These are phyloP conservation scores for Actenoides hombroni DNA, from an alignment of 2,113 vertebrate genomes.

Conservation along the genomic window DNA sequence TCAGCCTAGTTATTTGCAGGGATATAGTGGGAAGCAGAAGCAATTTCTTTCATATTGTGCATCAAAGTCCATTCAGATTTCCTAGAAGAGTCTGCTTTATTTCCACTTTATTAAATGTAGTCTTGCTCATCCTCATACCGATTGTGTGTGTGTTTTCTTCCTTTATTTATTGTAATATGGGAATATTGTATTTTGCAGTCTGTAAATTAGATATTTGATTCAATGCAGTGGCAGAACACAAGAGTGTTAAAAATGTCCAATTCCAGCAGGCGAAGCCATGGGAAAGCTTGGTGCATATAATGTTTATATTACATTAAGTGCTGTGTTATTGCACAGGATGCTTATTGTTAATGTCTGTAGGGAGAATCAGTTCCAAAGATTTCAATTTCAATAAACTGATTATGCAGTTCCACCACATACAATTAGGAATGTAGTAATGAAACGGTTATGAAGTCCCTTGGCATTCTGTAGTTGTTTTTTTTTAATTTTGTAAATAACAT, in stretches of 20 bases:
- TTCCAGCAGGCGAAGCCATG: slow-evolving; percentile 68
- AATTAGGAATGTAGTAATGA: slow-evolving; percentile 88
- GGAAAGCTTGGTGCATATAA: slow-evolving; percentile 78
- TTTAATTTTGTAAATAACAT: slow-evolving; percentile 96
- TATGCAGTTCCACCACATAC: slow-evolving; percentile 79
- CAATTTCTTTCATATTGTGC: slow-evolving; percentile 51
- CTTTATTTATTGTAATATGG: slow-evolving; percentile 79
- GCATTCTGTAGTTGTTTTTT: slow-evolving; percentile 77
- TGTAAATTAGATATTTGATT: slow-evolving; percentile 81
- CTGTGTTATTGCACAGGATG: slow-evolving; percentile 78
- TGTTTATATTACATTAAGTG: slow-evolving; percentile 82
- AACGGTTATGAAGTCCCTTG: slow-evolving; percentile 87
- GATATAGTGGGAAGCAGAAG: slow-evolving; percentile 20
- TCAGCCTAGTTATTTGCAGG: neutral
- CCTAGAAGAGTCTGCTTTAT: slow-evolving; percentile 56
- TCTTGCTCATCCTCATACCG: slow-evolving; percentile 64
- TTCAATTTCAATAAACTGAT: slow-evolving; percentile 92
- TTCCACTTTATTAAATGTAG: slow-evolving; percentile 68
- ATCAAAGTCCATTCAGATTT: slow-evolving; percentile 66
- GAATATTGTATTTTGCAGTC: slow-evolving; percentile 81
- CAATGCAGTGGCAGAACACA: slow-evolving; percentile 72
- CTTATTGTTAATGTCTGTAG: slow-evolving; percentile 82
- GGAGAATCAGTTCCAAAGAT: slow-evolving; percentile 85
- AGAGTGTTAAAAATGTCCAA: slow-evolving; percentile 75
- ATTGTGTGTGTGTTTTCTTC: slow-evolving; percentile 54